These are phyloP conservation scores for Nephila pilipes DNA, from an alignment of 1,140 invertebrate species.

Conservation along the genomic window DNA sequence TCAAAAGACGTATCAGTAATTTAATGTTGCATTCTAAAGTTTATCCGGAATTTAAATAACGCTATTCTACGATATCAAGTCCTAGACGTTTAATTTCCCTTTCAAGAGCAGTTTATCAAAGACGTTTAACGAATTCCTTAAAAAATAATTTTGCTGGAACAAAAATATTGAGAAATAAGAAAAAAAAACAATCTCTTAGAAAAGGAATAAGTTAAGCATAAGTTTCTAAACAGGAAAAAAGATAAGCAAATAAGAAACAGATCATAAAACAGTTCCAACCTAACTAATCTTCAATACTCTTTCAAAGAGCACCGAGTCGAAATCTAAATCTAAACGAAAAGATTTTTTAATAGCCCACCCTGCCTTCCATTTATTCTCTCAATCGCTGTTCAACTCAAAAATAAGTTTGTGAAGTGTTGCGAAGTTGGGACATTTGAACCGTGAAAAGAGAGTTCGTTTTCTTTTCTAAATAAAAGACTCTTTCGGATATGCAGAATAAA, in stretches of 20 bases:
- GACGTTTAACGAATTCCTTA: not conserved
- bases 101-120: not conserved
- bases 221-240: not conserved
- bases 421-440: conserved; percentile 1
- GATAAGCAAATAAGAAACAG: not conserved
- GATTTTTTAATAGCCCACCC: not conserved
- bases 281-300: conserved; percentile 2
- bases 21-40: not conserved
- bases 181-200: not conserved
- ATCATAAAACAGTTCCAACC: not conserved
- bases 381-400: not conserved
- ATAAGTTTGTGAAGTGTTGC: not conserved
- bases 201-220: not conserved
- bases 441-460: not conserved
- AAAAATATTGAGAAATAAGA: not conserved
- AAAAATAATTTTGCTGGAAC: not conserved
- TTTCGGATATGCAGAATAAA: conserved; percentile 5
- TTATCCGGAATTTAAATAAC: not conserved
- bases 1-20: too few relatives aligned
- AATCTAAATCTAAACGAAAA: not conserved
- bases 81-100: not conserved
- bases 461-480: not conserved
- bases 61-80: not conserved
- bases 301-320: not conserved
- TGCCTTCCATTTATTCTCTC: not conserved